Evolutionary conservation across 2,888 invertebrate genomes (phyloP).

Genomic region (Pristionchus entomophagus): DNA sequence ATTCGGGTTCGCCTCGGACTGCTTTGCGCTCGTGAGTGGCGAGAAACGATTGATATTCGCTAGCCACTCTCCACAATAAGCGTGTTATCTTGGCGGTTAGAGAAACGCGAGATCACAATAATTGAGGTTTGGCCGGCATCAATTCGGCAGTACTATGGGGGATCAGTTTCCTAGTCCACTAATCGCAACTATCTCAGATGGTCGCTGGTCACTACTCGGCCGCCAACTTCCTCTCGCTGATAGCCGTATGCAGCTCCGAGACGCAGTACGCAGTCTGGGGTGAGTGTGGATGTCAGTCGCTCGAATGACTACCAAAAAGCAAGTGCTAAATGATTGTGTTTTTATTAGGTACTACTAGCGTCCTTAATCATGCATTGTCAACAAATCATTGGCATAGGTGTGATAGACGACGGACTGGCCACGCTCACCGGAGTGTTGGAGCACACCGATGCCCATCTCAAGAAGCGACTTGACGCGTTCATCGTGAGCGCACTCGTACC

Average conservation of each 20-base stretch:
- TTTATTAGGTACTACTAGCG: not conserved
- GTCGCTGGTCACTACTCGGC: constrained; percentile 88
- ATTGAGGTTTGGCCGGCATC: no score
- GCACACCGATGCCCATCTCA: constrained; percentile 52
- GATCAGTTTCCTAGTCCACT: constrained; percentile 46
- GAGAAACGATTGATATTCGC: no score
- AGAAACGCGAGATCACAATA: no score
- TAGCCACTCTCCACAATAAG: no score
- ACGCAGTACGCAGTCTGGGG: constrained; percentile 95
- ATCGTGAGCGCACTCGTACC: constrained; percentile 64
- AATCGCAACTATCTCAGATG: constrained; percentile 60
- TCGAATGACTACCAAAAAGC: not conserved
- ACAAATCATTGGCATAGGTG: not conserved
- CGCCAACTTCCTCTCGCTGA: constrained; percentile 86
- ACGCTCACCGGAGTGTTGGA: constrained; percentile 56
- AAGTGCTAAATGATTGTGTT: not conserved
- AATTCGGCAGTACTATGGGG: no score
- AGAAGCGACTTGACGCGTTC: constrained; percentile 59
- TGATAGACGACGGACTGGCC: constrained; percentile 51
- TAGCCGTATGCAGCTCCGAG: constrained; percentile 85
- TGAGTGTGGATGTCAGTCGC: no score
- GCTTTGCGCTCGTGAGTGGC: constrained; percentile 89
- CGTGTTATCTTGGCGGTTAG: no score
- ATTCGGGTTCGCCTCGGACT: constrained; percentile 90
- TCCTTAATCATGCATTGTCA: no score